These are phyloP conservation scores for Aurelia coerulea DNA, from an alignment of 30 jellyfish, hydroid and myxozoan species.

Conservation along the genomic window DNA sequence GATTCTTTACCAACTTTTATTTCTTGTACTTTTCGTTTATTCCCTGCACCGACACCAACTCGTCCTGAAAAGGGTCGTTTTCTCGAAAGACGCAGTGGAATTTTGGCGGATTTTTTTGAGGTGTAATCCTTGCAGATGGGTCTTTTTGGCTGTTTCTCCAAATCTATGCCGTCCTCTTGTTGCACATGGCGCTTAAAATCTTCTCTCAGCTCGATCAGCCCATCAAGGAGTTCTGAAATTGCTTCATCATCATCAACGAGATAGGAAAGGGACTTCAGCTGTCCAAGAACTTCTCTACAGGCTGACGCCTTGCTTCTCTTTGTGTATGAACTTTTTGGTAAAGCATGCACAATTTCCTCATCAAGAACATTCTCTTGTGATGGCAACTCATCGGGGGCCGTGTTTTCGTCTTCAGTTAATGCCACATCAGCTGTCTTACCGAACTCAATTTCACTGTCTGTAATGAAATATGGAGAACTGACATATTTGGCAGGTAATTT, in stretches of 20 bases:
- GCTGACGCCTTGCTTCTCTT: not conserved
- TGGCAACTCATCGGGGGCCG: no score
- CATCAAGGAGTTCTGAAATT: not conserved
- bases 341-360: not conserved
- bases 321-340: not conserved
- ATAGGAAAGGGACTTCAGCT: not conserved
- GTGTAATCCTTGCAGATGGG: not conserved
- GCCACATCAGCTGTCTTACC: no score
- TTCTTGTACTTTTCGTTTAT: not conserved
- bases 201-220: constrained; percentile 6
- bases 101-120: not conserved
- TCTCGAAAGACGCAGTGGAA: not conserved
- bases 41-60: not conserved
- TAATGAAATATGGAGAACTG: not conserved
- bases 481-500: not conserved
- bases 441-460: not conserved
- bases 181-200: not conserved
- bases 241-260: constrained; percentile 1
- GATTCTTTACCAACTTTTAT: not conserved
- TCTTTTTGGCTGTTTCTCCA: not conserved
- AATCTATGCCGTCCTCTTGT: not conserved
- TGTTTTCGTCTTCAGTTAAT: no score
- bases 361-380: no score
- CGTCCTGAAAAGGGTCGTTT: not conserved
- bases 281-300: not conserved